These are phyloP conservation scores for Drosophila algonquin DNA, from an alignment of 2,888 invertebrate genomes.

Conservation along the genomic window DNA sequence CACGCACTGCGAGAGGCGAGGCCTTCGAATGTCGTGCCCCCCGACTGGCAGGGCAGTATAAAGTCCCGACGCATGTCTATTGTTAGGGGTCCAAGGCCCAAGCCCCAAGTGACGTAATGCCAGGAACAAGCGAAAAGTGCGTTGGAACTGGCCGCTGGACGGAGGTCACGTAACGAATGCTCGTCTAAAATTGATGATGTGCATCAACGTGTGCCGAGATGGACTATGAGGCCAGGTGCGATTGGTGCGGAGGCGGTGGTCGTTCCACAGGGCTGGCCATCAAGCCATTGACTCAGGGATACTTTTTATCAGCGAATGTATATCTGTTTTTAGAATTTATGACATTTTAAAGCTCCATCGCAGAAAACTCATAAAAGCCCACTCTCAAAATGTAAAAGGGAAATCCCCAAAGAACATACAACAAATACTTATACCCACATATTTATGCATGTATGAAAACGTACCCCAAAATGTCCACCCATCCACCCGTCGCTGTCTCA, in stretches of 20 bases:
- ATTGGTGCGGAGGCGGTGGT: neutral
- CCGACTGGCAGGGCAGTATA: neutral
- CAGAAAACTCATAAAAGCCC: conserved; percentile 57
- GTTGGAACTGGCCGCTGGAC: neutral
- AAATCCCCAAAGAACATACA: conserved; percentile 24
- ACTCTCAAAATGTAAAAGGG: conserved; percentile 21
- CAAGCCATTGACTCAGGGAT: conserved; percentile 41
- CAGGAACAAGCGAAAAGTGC: neutral
- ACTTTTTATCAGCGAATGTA: conserved; percentile 49
- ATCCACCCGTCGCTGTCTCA: conserved; percentile 36
- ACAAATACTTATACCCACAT: conserved; percentile 22
- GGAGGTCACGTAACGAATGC: conserved; percentile 66
- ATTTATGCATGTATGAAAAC: conserved; percentile 43
- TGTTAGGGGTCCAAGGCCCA: conserved; percentile 7
- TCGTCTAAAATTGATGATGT: conserved; percentile 76
- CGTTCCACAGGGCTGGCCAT: neutral
- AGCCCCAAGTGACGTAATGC: conserved; percentile 51
- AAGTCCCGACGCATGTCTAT: conserved; percentile 1
- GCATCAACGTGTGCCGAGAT: conserved; percentile 62
- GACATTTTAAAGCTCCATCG: conserved; percentile 69
- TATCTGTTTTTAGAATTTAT: conserved; percentile 64
- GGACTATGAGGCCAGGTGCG: conserved; percentile 35
- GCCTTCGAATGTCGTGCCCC: neutral
- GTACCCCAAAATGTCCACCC: conserved; percentile 45
- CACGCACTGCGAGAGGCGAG: too few species aligned